These are phyloP conservation scores for Stictocephala bisonia DNA, from an alignment of 2,888 invertebrate species.

Conservation along the genomic window DNA sequence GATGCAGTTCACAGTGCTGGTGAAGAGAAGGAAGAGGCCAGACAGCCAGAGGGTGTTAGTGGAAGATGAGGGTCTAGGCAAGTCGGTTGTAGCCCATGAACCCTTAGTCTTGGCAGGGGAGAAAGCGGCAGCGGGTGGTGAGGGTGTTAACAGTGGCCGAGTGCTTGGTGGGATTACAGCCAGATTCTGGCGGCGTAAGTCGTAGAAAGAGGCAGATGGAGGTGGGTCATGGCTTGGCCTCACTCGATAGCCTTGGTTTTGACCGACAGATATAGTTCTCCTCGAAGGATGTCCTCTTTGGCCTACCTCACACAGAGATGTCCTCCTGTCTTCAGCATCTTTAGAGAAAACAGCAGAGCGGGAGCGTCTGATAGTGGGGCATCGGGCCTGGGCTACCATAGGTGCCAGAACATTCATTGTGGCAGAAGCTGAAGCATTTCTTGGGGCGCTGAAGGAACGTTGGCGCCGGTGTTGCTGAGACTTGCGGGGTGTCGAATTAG, in stretches of 20 bases:
- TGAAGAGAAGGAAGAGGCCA: constrained; percentile 37
- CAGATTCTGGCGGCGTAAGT: background rate
- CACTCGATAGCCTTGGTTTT: background rate
- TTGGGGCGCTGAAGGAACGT: constrained; percentile 35
- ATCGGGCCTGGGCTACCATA: constrained; percentile 42
- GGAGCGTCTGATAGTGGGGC: background rate
- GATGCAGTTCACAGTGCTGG: constrained; percentile 36
- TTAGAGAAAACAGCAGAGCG: constrained; percentile 3
- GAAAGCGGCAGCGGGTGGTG: background rate
- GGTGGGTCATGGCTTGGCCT: background rate
- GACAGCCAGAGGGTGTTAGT: constrained; percentile 41
- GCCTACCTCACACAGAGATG: background rate
- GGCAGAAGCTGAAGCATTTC: too few species aligned
- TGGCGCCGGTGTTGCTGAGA: constrained; percentile 7
- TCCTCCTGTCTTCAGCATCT: background rate
- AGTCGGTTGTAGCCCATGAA: constrained; percentile 16
- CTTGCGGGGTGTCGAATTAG: too few species aligned
- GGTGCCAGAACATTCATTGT: constrained; percentile 46
- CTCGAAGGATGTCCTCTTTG: background rate
- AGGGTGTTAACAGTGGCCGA: background rate
- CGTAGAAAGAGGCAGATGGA: background rate
- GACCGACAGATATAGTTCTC: background rate
- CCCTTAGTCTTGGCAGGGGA: constrained; percentile 31
- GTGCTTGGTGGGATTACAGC: constrained; percentile 40
- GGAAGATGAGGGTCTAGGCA: background rate